A percentile compares a stretch with the other conserved stretches of the same genome.
Evolutionary conservation across 2,888 invertebrate species (phyloP).

Genomic region (Creontiades dilutus): DNA sequence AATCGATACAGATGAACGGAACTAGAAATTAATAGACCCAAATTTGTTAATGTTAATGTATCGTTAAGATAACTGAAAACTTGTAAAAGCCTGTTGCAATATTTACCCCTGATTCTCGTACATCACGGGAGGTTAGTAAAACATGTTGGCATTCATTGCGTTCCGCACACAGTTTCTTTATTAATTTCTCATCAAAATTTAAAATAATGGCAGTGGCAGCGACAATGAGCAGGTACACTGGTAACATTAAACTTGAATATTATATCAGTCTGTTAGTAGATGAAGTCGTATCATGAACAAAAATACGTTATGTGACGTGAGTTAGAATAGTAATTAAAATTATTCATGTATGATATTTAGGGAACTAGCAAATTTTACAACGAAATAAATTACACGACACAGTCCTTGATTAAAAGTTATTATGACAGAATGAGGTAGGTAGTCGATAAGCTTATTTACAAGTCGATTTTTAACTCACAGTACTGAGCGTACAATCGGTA

Average conservation of each 20-base stretch:
- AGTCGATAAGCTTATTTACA: constrained; percentile 23
- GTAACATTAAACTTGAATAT: constrained; percentile 9
- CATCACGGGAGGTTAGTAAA: no score
- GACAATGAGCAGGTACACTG: not conserved
- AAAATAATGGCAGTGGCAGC: constrained; percentile 36
- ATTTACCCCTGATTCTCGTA: no score
- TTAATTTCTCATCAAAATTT: no score
- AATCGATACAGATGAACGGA: no score
- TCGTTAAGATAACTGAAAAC: no score
- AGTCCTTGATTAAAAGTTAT: not conserved
- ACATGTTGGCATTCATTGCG: no score
- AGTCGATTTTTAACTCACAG: not conserved
- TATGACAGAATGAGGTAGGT: constrained; percentile 11
- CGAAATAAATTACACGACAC: not conserved
- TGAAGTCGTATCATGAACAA: not conserved
- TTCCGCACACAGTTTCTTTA: no score
- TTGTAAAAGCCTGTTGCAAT: no score
- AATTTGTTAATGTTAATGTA: no score
- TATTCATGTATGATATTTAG: not conserved
- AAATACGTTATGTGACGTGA: not conserved
- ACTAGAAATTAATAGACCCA: no score
- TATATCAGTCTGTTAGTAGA: constrained; percentile 1
- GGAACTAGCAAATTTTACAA: not conserved
- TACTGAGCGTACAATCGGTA: not conserved
- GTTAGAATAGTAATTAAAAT: not conserved